These are phyloP conservation scores for Glossophaga mutica DNA, from an alignment of 2,797 vertebrate genomes.

Conservation along the genomic window DNA sequence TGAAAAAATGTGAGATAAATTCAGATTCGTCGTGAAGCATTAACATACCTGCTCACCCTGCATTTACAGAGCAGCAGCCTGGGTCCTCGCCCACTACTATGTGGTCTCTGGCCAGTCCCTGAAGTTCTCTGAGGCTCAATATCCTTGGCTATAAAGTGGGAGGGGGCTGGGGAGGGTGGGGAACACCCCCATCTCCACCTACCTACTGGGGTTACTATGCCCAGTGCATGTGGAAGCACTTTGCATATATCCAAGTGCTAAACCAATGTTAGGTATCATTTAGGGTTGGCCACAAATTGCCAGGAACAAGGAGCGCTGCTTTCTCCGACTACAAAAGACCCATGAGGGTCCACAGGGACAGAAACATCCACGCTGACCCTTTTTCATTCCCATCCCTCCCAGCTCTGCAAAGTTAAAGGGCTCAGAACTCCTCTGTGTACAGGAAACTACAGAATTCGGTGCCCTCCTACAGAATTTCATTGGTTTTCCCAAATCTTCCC, in stretches of 20 bases:
- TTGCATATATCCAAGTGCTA: background rate
- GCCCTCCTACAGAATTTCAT: background rate
- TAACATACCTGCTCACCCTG: background rate
- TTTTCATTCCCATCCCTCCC: background rate
- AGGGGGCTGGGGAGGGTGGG: background rate
- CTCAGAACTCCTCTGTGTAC: background rate
- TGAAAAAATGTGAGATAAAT: background rate
- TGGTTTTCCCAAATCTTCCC: background rate
- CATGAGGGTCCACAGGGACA: background rate
- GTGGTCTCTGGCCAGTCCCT: background rate
- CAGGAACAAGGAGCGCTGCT: background rate
- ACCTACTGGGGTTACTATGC: background rate
- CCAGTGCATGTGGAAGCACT: background rate
- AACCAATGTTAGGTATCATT: background rate
- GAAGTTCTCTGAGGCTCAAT: background rate
- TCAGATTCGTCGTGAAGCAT: background rate
- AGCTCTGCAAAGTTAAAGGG: background rate
- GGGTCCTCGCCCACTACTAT: accelerated
- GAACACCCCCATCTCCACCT: background rate
- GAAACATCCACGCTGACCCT: background rate
- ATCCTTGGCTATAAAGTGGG: background rate
- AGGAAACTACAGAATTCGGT: background rate
- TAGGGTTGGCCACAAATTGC: background rate
- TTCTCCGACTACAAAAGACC: background rate
- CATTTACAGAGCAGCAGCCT: background rate